Evolutionary conservation across 1,140 invertebrate genomes (phyloP).

Genomic region (Drosophila asahinai): DNA sequence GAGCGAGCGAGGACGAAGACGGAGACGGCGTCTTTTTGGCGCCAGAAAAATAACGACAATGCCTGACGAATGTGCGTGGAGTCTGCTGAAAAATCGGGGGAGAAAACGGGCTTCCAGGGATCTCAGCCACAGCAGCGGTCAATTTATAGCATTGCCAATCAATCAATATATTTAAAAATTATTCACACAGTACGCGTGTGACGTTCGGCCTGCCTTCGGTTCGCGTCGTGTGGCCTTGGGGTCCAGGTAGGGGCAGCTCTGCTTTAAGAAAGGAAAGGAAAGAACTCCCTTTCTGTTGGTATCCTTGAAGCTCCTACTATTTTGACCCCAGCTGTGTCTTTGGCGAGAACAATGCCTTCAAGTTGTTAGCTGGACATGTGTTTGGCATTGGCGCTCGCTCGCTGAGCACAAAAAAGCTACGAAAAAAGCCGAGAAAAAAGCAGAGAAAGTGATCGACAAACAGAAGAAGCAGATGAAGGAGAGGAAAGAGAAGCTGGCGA

Average conservation of each 20-base stretch:
- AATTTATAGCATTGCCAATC: constrained; percentile 8
- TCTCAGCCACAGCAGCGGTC: constrained; percentile 5
- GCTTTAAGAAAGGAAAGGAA: neutral
- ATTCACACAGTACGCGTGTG: neutral
- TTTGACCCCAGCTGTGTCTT: constrained; percentile 5
- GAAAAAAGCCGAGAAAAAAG: constrained; percentile 19
- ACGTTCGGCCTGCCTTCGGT: neutral
- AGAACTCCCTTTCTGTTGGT: neutral
- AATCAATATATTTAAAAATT: neutral
- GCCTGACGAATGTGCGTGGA: constrained; percentile 74
- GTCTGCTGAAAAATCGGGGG: constrained; percentile 4
- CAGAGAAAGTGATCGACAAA: constrained; percentile 49
- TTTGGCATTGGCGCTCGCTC: constrained; percentile 43
- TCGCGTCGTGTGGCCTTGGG: too few species aligned
- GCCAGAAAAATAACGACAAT: constrained; percentile 84
- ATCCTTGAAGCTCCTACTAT: neutral
- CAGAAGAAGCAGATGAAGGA: constrained; percentile 3
- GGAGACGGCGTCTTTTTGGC: constrained; percentile 82
- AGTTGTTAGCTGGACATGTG: constrained; percentile 44
- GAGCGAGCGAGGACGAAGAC: constrained; percentile 45
- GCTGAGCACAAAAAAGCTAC: constrained; percentile 8
- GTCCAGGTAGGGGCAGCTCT: neutral
- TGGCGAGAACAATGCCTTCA: constrained; percentile 34
- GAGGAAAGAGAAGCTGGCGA: constrained; percentile 6
- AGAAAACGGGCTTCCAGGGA: constrained; percentile 18